Base-by-base conservation (phyloP, 2,888 invertebrate genomes). In the Papilio demoleus region DNA sequence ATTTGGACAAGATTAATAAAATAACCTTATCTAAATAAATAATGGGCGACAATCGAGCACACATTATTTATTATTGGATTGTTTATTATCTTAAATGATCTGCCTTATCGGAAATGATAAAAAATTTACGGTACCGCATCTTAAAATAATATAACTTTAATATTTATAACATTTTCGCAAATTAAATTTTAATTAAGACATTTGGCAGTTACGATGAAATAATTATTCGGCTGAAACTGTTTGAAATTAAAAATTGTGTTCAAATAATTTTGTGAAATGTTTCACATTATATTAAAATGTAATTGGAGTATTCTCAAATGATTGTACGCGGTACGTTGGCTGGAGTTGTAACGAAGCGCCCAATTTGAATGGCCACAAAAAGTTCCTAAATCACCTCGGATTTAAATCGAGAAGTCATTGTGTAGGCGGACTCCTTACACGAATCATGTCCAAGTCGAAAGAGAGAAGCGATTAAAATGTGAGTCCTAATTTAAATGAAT, bases 331-430 rank as follows among this genome's bases (percentile, higher is more conserved):
- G 53, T 56, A 62, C 68, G 53, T 67, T 61, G 68, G 67, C 65
- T 67, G 70, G 70, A 70, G 69, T 72, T 76, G 81, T 86, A 84
- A 86, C 85, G 81, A 85, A 84, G 83, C 84, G 82, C 86, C 87
- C 87, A 87, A 90, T 89, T 88, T 88, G 84, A 88, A 87, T 84
- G 82, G 84, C 82, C 81, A 90, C 91, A 92, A 91, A 84, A 92
- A 90, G 82, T 85, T 83, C 80, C 86, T 85, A 85, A 89, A 89
- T 90, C 87, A 84, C 87, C 82, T 81, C 85, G 85, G 85, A 88
- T 89, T 89, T 85, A 82, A 85, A 85, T 82, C 82, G 82, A 86
- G 86, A 85, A 81, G 81, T 82, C 84, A 86, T 87, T 86, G 86
- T 87, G 90, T 90, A 87, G 90, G 90, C 83, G 88, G 88, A 88